These are phyloP conservation scores for Sapajus apella DNA, from an alignment of 2,113 vertebrate genomes.

Conservation along the genomic window DNA sequence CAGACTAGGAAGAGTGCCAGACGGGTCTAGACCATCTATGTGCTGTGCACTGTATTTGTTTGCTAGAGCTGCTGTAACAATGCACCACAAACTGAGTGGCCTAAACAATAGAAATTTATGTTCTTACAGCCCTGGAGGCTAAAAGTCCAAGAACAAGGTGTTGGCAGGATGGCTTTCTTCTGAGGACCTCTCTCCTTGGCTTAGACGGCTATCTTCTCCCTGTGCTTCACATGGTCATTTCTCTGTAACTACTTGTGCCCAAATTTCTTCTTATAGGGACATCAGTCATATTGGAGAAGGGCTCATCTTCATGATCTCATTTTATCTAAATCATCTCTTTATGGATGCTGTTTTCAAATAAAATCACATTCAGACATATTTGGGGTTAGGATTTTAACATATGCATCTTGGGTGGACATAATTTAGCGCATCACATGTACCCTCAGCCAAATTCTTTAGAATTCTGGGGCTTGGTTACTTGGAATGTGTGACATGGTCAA, in stretches of 20 bases:
- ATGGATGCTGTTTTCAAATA: not conserved
- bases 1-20: not conserved
- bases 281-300: not conserved
- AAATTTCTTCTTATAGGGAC: not conserved
- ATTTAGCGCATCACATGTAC: not conserved
- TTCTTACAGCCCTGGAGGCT: not conserved
- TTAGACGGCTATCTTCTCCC: not conserved
- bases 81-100: not conserved
- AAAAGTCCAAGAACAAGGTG: not conserved
- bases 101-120: not conserved
- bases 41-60: rapidly evolving
- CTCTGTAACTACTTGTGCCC: not conserved
- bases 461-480: not conserved
- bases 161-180: not conserved
- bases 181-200: not conserved
- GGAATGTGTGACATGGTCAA: not conserved
- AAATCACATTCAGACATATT: not conserved
- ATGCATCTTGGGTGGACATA: not conserved
- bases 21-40: not conserved
- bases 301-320: not conserved
- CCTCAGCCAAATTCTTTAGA: not conserved
- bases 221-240: not conserved
- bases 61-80: not conserved
- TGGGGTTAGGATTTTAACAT: not conserved
- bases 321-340: not conserved